Base-by-base conservation (phyloP, 2,888 invertebrate genomes). In the Megaustenia siamemsis region DNA sequence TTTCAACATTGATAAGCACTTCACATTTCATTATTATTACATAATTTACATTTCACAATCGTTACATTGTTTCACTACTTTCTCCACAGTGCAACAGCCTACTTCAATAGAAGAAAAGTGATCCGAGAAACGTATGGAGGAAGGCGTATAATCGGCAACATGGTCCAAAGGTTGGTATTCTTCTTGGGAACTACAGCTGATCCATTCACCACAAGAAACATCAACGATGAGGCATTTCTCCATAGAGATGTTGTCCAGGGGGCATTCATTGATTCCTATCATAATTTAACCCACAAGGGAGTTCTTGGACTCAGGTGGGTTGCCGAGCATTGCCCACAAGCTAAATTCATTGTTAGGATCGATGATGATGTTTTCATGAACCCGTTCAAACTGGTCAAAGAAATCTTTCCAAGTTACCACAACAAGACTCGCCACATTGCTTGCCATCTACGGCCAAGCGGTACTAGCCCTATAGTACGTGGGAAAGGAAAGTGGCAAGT, bases 361-460 rank as follows among this genome's bases (percentile, higher is more conserved):
- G 92, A 92, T 73, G 92, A 92, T 68, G 92, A 92, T 82, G 89
- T 92, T 40, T 92, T 90, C 84, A 81, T 92, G 5, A 90, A 92
- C 86, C 88, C 91, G 8, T 92, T 91, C 69, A 86, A 88, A 53
- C 75, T 92, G 24, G 78, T 90, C 49, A 86, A 89, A 56, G 83
- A 90, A 10, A 82, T 89, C 49, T 87, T 89, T n/a, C 89, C 89
- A 5, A 81, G 84, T 32, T 89, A 88, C 75, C 86, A 82, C 15
- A 86, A 86, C 38, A 87, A 87, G 28, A 82, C 88, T 24, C 86
- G 88, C 40, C 84, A 86, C 38, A 90, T 92, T 40, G 86, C 86
- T 38, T 92, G 92, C 63, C 89, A 90, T 28, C 86, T 90, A 0
- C 85, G 92, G 6, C 75, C 82, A 0, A 88, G 88, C 15, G 89